Percentiles rank a stretch among this genome's conserved stretches.
Conservation (phyloP, 2,888 invertebrate genomes). For the Thereva unica region DNA sequence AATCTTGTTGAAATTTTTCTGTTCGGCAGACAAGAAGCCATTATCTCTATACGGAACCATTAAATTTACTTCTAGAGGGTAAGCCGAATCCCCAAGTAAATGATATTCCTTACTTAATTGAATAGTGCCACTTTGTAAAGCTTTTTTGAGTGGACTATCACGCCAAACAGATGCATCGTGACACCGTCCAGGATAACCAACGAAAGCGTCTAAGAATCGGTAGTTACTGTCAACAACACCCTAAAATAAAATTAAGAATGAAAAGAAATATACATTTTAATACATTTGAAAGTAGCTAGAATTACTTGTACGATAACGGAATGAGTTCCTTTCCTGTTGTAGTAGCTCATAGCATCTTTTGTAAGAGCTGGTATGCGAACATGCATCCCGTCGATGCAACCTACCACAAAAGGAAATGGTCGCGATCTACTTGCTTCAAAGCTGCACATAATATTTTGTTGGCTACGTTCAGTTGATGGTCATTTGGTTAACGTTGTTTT, state of each 20-base stretch:
- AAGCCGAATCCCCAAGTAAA: neutral
- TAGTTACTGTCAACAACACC: too few relatives aligned
- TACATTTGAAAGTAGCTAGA: neutral
- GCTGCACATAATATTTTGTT: slow-evolving; percentile 5
- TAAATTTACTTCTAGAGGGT: neutral
- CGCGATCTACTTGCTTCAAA: slow-evolving; percentile 19
- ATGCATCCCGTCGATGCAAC: slow-evolving; percentile 18
- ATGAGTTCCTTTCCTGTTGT: slow-evolving; percentile 11
- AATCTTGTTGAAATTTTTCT: too few relatives aligned
- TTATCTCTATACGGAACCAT: neutral
- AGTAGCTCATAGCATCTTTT: neutral
- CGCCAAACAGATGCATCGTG: neutral
- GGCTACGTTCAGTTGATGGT: neutral
- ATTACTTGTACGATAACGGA: neutral
- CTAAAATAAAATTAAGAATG: too few relatives aligned
- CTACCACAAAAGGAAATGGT: slow-evolving; percentile 16
- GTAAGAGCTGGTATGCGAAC: slow-evolving; percentile 2
- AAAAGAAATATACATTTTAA: too few relatives aligned
- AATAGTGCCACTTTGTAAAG: neutral
- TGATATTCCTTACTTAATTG: neutral
- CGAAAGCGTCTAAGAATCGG: too few relatives aligned
- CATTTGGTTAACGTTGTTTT: neutral
- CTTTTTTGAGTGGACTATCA: neutral
- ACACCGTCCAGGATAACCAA: too few relatives aligned
- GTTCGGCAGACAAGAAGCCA: too few relatives aligned